These are phyloP conservation scores for Amblyjoppa proteus DNA, from an alignment of 2,888 invertebrate species.

Conservation along the genomic window DNA sequence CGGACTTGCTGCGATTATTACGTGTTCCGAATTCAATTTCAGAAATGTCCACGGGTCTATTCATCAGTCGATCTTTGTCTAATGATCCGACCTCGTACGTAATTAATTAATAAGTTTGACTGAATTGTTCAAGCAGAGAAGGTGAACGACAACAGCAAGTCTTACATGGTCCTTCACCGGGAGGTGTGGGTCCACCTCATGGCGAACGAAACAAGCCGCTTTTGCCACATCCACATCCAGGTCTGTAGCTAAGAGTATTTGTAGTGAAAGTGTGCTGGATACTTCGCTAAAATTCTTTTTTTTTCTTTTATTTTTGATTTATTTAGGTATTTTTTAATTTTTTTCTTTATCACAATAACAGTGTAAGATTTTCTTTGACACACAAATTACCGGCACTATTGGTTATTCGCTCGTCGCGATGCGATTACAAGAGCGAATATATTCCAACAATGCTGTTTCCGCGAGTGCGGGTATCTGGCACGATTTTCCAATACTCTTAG, in stretches of 20 bases:
- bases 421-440: conserved; percentile 45
- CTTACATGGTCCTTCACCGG: conserved; percentile 80
- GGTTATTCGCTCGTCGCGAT: conserved; percentile 46
- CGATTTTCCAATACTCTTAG: conserved; percentile 81
- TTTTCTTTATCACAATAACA: neutral
- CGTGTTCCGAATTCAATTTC: conserved; percentile 47
- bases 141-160: conserved; percentile 81
- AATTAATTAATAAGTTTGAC: conserved; percentile 79
- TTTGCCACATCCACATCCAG: conserved; percentile 84
- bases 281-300: conserved; percentile 65
- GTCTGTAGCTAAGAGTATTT: conserved; percentile 85
- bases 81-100: conserved; percentile 52
- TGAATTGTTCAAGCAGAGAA: conserved; percentile 85
- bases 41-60: conserved; percentile 54
- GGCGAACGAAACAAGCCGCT: conserved; percentile 84
- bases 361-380: neutral
- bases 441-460: conserved; percentile 46
- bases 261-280: conserved; percentile 79
- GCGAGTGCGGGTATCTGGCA: conserved; percentile 76
- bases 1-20: conserved; percentile 41
- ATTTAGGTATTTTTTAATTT: neutral
- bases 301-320: neutral
- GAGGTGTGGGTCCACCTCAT: conserved; percentile 79
- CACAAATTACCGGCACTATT: conserved; percentile 45
- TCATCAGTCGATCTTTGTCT: conserved; percentile 43